These are phyloP conservation scores for Tragelaphus scriptus DNA, from an alignment of 2,113 vertebrate species.

Conservation along the genomic window DNA sequence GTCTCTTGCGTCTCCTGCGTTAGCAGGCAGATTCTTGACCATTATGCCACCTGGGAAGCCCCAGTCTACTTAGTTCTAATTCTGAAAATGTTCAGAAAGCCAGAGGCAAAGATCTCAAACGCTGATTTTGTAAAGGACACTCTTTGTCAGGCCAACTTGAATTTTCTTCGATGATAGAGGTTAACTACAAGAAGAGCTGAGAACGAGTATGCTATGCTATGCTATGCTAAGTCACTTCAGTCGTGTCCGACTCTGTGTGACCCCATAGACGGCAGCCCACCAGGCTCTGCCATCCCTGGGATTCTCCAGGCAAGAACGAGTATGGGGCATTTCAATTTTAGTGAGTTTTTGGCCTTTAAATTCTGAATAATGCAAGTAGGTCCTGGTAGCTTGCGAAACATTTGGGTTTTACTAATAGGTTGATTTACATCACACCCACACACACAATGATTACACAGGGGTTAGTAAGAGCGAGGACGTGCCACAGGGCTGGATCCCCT, in stretches of 20 bases:
- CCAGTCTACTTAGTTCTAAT: neutral
- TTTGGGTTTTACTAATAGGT: neutral
- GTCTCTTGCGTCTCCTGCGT: neutral
- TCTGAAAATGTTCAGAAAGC: neutral
- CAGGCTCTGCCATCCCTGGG: no score
- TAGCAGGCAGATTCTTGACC: neutral
- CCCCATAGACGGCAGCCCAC: no score
- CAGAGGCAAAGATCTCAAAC: neutral
- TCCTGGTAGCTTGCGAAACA: neutral
- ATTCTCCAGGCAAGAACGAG: neutral
- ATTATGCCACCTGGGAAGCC: neutral
- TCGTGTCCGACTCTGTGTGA: no score
- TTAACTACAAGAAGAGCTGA: neutral
- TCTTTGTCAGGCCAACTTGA: neutral
- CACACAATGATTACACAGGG: no score
- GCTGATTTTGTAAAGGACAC: neutral
- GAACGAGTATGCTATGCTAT: no score
- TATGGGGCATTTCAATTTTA: neutral
- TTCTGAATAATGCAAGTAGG: neutral
- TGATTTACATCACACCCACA: neutral
- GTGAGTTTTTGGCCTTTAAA: neutral
- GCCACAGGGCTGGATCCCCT: accelerated
- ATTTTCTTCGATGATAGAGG: neutral
- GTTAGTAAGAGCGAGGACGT: no score
- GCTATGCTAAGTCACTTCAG: no score